phyloP scores from a whole-genome alignment of 1,140 invertebrate species.

The Pemphigus obesinymphae region DNA sequence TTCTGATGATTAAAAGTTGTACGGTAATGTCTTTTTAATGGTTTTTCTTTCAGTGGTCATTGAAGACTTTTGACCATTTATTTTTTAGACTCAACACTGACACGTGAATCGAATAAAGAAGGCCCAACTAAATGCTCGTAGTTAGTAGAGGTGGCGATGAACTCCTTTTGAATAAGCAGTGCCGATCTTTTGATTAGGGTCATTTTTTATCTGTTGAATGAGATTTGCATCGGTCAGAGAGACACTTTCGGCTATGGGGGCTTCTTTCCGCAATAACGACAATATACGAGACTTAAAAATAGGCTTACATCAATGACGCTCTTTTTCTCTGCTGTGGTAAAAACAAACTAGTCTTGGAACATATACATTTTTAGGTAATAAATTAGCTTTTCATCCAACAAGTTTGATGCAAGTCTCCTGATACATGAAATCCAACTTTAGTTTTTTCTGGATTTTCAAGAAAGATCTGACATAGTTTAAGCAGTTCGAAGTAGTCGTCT shows the following conservation, averaged over 20 bases:
- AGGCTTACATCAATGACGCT: constrained; percentile 35
- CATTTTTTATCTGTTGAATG: neutral
- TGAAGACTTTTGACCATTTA: neutral
- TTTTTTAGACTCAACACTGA: too few relatives aligned
- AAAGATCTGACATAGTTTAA: too few relatives aligned
- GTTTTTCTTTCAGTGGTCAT: neutral
- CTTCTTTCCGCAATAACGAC: neutral
- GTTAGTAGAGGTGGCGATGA: neutral
- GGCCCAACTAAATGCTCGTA: neutral
- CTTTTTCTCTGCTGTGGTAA: constrained; percentile 26
- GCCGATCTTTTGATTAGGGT: neutral
- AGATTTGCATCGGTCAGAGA: neutral
- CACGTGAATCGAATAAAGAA: neutral
- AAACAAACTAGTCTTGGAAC: constrained; percentile 29
- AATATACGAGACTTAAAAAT: constrained; percentile 32
- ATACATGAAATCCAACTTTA: neutral
- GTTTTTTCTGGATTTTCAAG: too few relatives aligned
- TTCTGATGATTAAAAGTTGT: neutral
- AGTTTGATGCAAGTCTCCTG: constrained; percentile 39
- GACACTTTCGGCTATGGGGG: neutral
- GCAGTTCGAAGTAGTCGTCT: too few relatives aligned
- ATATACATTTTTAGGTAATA: constrained; percentile 44
- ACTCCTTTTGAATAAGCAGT: neutral
- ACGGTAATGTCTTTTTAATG: neutral
- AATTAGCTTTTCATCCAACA: constrained; percentile 43